A percentile compares a stretch with the other conserved stretches of the same genome.
These are phyloP conservation scores for Sinohyriopsis cumingii DNA, from an alignment of 2,888 invertebrate species.

Conservation along the genomic window DNA sequence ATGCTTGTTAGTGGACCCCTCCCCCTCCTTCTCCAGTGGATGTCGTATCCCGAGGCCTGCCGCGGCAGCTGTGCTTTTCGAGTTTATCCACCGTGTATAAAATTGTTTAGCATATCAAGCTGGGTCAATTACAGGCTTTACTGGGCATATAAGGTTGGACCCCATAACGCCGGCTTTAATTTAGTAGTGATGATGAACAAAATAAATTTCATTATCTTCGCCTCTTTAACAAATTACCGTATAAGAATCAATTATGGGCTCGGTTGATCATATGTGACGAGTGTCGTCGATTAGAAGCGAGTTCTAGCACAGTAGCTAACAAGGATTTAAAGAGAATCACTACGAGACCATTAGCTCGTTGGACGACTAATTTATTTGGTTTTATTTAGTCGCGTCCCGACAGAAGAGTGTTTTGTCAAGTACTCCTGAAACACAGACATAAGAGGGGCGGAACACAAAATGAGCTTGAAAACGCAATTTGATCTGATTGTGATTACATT, in stretches of 20 bases:
- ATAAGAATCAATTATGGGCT: conserved; percentile 38
- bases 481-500: no score
- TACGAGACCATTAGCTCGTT: conserved; percentile 37
- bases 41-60: conserved; percentile 10
- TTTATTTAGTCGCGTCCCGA: no score
- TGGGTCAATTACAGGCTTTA: conserved; percentile 22
- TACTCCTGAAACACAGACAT: no score
- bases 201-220: conserved; percentile 41
- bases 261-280: conserved; percentile 11
- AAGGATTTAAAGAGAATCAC: conserved; percentile 11
- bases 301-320: background rate
- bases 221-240: conserved; percentile 40
- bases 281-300: conserved; percentile 2
- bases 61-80: conserved; percentile 8
- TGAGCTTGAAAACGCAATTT: no score
- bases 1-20: conserved; percentile 16
- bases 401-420: no score
- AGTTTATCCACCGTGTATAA: conserved; percentile 20
- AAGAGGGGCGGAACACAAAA: no score
- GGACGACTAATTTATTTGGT: background rate
- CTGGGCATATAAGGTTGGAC: conserved; percentile 30
- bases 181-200: conserved; percentile 36
- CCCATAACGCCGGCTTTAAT: conserved; percentile 24
- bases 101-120: conserved; percentile 27
- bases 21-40: conserved; percentile 19